These are phyloP conservation scores for Ammospiza caudacuta DNA, from an alignment of 2,113 vertebrate species.

Conservation along the genomic window DNA sequence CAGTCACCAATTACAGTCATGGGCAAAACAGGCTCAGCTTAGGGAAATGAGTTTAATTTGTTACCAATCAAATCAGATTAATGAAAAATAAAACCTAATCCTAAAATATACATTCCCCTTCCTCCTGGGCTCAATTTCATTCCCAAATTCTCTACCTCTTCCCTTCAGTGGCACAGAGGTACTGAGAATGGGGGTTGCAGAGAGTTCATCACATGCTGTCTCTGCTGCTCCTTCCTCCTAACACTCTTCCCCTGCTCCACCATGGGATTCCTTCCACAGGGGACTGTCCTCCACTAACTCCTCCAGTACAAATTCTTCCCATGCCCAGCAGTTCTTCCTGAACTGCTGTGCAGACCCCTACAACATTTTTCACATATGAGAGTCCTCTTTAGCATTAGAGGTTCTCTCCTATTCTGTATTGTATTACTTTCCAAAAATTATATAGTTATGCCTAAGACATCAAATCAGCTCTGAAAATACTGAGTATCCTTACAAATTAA, in stretches of 20 bases:
- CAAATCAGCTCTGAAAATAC: background rate
- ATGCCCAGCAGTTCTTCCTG: background rate
- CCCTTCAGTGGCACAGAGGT: too few relatives aligned
- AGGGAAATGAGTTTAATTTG: background rate
- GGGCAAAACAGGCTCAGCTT: background rate
- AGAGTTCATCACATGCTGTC: background rate
- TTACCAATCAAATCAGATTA: background rate
- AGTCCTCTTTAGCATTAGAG: background rate
- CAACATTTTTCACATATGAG: accelerated
- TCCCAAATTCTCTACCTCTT: background rate
- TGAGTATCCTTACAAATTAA: background rate
- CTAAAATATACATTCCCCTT: background rate
- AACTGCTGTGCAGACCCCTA: background rate
- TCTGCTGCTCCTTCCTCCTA: background rate
- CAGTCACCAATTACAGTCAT: background rate
- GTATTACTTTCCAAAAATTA: background rate
- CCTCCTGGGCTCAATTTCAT: background rate
- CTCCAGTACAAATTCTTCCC: background rate
- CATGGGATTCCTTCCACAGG: background rate
- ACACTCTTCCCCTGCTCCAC: background rate
- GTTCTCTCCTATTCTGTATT: background rate
- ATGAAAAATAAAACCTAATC: background rate
- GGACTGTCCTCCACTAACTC: background rate
- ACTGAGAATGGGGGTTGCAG: background rate
- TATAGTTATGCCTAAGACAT: background rate